Evolutionary conservation across 2,113 vertebrate species (phyloP).

Genomic region (Podarcis cretensis): DNA sequence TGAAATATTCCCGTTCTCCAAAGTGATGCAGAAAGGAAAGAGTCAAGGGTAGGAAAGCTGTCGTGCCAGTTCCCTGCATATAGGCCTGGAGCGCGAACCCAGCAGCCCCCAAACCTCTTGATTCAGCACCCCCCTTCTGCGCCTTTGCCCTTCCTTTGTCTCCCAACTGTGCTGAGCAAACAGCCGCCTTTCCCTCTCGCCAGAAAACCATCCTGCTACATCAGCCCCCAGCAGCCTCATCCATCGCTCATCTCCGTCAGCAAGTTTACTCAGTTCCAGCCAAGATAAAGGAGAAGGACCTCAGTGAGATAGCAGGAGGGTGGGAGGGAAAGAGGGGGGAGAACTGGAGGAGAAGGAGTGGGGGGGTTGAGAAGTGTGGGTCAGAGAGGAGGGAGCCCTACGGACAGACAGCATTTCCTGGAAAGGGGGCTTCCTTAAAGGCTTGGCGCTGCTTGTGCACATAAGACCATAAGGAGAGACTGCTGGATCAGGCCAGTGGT

Average conservation of each 20-base stretch:
- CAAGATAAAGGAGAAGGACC: constrained; percentile 19
- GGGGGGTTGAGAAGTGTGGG: too few relatives aligned
- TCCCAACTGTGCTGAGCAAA: background rate
- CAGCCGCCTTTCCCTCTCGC: constrained; percentile 27
- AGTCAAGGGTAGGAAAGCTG: too few relatives aligned
- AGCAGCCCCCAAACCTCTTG: background rate
- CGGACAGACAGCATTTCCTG: too few relatives aligned
- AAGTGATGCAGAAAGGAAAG: constrained; percentile 13
- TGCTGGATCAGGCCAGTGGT: too few relatives aligned
- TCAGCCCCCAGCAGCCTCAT: constrained; percentile 16
- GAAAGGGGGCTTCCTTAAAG: too few relatives aligned
- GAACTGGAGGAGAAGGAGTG: background rate
- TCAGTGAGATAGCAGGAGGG: background rate
- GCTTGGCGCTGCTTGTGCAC: too few relatives aligned
- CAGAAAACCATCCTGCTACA: constrained; percentile 47
- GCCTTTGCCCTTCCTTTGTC: constrained; percentile 8
- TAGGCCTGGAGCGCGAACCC: too few relatives aligned
- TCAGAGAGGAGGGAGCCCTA: background rate
- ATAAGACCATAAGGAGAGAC: too few relatives aligned
- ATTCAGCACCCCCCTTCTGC: background rate
- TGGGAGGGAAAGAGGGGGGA: background rate
- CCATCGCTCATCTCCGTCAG: background rate
- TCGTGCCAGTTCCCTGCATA: background rate
- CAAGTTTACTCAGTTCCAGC: constrained; percentile 27
- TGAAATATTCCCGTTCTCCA: constrained; percentile 4